Conservation (phyloP, 2,888 invertebrate species). For the Coronaproctus castanopsis region DNA sequence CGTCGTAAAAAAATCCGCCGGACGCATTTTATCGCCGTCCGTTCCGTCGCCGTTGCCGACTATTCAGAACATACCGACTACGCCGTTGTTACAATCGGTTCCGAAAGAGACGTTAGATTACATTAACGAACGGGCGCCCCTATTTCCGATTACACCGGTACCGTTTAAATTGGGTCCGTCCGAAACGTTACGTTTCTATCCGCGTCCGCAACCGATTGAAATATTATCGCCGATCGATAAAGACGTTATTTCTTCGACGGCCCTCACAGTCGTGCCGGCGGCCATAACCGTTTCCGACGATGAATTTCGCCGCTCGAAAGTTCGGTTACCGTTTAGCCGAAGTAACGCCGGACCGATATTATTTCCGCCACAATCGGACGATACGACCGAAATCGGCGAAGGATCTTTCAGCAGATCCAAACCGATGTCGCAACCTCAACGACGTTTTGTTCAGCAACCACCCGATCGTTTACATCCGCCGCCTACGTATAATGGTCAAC, state of each 20-base stretch:
- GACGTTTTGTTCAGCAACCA: too few species aligned
- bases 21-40: conserved; percentile 1
- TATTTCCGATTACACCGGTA: background rate
- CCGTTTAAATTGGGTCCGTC: background rate
- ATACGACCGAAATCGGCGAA: background rate
- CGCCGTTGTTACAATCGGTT: background rate
- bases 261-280: background rate
- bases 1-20: conserved; percentile 6
- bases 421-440: too few species aligned
- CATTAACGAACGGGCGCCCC: background rate
- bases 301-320: too few species aligned
- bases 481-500: too few species aligned
- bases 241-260: background rate
- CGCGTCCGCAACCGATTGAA: too few species aligned
- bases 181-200: background rate
- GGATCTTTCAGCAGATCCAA: background rate
- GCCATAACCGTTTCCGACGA: background rate
- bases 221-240: too few species aligned
- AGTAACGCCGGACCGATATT: background rate
- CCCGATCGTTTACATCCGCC: too few species aligned
- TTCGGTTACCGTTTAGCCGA: background rate
- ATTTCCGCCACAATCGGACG: background rate
- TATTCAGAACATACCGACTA: too few species aligned
- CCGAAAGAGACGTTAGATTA: background rate
- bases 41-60: too few species aligned